Evolutionary conservation across 23 tunicate species (phyloP), one percentile per base, ranked within the genome.

Genomic region (Oikopleura dioica): DNA sequence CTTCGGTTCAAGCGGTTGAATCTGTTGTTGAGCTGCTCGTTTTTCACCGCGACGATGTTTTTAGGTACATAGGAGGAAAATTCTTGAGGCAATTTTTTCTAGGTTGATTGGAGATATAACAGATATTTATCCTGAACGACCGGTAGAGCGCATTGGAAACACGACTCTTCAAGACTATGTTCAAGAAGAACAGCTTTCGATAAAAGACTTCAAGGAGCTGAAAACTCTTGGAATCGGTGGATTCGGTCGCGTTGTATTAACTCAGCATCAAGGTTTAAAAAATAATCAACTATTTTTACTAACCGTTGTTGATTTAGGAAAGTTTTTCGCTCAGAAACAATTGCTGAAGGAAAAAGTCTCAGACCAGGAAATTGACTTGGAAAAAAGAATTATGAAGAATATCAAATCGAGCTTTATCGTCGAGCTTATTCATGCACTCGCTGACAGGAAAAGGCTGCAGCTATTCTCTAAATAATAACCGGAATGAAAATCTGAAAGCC

Each of bases 241-340:
- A 2, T 63, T 63, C 33, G 72, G 72, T 16, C 16, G 26, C 4
- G 72, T 63, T 63, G 72, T 63, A 12, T 28, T 63, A 2, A 31
- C 26, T 24, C 72, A 63, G 26, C 72, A 63, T 28, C 72, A 63
- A 63, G n/a, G n/a, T n/a, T n/a, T n/a, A n/a, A n/a, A n/a, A n/a
- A n/a, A n/a, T n/a, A n/a, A n/a, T n/a, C n/a, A n/a, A n/a, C n/a
- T n/a, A n/a, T n/a, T n/a, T n/a, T n/a, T n/a, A n/a, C n/a, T n/a
- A n/a, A n/a, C n/a, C n/a, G n/a, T n/a, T n/a, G n/a, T n/a, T n/a
- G n/a, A n/a, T n/a, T n/a, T n/a, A n/a, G 72, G 72, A 24, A 63
- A 63, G 33, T 63, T 63, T 28, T 63, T 63, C 26, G 72, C 72
- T 5, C 72, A 63, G 26, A 63, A 63, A 63, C 72, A 63, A 63